phyloP scores from a whole-genome alignment of 2,888 invertebrate species.

The Melanostoma scalare region DNA sequence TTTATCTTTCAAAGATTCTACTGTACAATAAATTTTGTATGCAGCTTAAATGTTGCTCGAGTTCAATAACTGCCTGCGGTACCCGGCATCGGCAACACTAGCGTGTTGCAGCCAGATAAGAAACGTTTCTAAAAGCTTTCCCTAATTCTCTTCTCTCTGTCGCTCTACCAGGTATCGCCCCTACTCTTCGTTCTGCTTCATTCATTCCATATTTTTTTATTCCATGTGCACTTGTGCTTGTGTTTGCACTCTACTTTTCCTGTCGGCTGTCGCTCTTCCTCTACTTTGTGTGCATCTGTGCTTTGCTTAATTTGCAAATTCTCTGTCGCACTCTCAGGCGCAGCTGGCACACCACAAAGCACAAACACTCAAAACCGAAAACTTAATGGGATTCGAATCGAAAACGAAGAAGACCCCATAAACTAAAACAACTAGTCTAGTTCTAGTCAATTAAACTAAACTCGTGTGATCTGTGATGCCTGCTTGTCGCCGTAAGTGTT shows the following conservation, averaged over 20 bases:
- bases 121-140: not conserved
- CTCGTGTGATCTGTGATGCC: slow-evolving; percentile 9
- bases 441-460: too few relatives aligned
- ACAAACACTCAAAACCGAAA: slow-evolving; percentile 13
- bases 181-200: not conserved
- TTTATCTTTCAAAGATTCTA: too few relatives aligned
- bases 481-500: slow-evolving; percentile 43
- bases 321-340: slow-evolving; percentile 13
- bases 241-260: not conserved
- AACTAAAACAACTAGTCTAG: not conserved
- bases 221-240: slow-evolving; percentile 33
- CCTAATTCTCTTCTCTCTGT: slow-evolving; percentile 22
- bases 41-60: too few relatives aligned
- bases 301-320: slow-evolving; percentile 45
- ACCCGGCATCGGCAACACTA: too few relatives aligned
- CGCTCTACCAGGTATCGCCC: not conserved
- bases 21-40: too few relatives aligned
- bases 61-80: too few relatives aligned
- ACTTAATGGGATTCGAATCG: too few relatives aligned
- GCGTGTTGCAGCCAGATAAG: too few relatives aligned
- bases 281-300: slow-evolving; percentile 34
- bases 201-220: not conserved
- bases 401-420: slow-evolving; percentile 3
- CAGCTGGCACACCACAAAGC: slow-evolving; percentile 21
- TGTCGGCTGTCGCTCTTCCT: too few relatives aligned